Evolutionary conservation across 2,888 invertebrate species (phyloP), one percentile per base, ranked within the genome.

Genomic region (Crossocerus cetratus): DNA sequence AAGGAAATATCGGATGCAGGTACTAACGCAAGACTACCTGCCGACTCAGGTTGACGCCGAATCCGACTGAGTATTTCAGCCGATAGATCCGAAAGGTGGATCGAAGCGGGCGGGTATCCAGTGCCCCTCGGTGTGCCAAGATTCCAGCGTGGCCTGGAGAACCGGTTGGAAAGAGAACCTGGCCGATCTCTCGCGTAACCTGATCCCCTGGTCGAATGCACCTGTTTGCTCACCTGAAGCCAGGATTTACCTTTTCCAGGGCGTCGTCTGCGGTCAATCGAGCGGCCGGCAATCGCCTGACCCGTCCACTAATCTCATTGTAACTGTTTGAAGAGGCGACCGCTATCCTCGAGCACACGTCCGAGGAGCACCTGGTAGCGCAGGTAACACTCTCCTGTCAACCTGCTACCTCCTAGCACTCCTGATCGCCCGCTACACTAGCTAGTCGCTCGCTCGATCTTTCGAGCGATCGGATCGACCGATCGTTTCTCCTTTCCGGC

Each of bases 221-320:
- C 85, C 86, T 87, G 86, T 87, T 86, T 85, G 85, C 85, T 86
- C 86, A 87, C 83, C 87, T 82, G 83, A 84, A 86, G 85, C 83
- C 78, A 83, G 83, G 80, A 84, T 79, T 84, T 80, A 76, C 80
- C 72, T 82, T 80, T 77, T 75, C 68, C 69, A 74, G 72, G 69
- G 64, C 69, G 70, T 60, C 66, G 13, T 16, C n/a, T 16, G 60
- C 60, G 63, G 45, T 49, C 49, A 16, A 8, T 13, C 49, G 49
- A 49, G 49, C 4, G 16, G 8, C 32, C 66, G 57, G 32, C 5
- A 65, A 57, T 66, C 14, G 23, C 53, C 69, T 49, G 43, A 32
- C 55, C 23, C 3, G 22, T 5, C 45, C 1, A 23, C 20, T 44
- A 58, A 13, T 16, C 60, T 21, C 23, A 16, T 53, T 32, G 21